phyloP scores from a whole-genome alignment of 2,888 invertebrate species.

The Drosophila mettleri region DNA sequence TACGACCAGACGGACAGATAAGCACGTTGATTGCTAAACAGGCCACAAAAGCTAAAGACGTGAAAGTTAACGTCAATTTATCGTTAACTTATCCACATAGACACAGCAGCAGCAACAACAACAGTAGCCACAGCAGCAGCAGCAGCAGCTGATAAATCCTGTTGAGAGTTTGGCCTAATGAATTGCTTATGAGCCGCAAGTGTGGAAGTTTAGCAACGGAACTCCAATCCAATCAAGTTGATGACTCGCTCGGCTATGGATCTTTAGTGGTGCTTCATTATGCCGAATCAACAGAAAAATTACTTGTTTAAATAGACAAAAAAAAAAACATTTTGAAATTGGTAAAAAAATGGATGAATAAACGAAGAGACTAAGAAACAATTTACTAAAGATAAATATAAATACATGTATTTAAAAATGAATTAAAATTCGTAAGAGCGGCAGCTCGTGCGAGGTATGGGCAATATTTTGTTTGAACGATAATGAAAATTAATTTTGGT shows the following conservation, averaged over 20 bases:
- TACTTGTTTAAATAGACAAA: too few relatives aligned
- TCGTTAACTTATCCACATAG: conserved; percentile 41
- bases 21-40: conserved; percentile 50
- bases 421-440: background rate
- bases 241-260: background rate
- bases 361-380: too few relatives aligned
- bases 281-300: background rate
- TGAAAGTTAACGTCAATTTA: conserved; percentile 43
- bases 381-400: too few relatives aligned
- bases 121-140: background rate
- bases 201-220: conserved; percentile 20
- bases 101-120: conserved; percentile 2
- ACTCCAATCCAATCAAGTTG: conserved; percentile 5
- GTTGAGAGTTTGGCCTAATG: conserved; percentile 39
- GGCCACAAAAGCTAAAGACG: conserved; percentile 35
- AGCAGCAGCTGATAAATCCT: conserved; percentile 26
- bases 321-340: background rate
- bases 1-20: conserved; percentile 48
- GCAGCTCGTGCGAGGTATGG: background rate
- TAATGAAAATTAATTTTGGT: background rate
- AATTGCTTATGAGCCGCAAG: conserved; percentile 28
- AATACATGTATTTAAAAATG: background rate
- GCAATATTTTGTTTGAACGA: background rate
- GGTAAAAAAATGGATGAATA: background rate
- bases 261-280: background rate